These are phyloP conservation scores for Drosophila hydei DNA, from an alignment of 1,140 invertebrate species.

Conservation along the genomic window DNA sequence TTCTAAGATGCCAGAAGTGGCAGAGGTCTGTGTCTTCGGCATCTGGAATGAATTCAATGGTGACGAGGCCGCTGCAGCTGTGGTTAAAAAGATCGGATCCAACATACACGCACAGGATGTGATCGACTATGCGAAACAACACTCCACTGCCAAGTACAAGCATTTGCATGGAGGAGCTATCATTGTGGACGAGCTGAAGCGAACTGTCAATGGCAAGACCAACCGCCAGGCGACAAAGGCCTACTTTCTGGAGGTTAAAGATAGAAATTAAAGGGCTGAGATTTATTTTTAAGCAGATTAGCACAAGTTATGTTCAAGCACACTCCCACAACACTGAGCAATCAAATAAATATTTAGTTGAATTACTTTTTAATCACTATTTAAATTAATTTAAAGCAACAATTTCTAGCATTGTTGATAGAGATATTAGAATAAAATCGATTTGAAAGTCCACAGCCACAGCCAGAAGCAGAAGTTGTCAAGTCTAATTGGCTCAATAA, in stretches of 20 bases:
- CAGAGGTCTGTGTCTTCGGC: slow-evolving; percentile 71
- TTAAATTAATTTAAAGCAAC: no score
- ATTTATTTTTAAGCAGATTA: no score
- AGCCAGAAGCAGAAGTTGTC: no score
- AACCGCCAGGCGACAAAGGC: slow-evolving; percentile 62
- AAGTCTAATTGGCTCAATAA: no score
- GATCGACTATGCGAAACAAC: slow-evolving; percentile 50
- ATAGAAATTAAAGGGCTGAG: slow-evolving; percentile 14
- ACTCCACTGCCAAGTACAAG: slow-evolving; percentile 61
- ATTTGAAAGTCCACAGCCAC: no score
- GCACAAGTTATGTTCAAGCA: no score
- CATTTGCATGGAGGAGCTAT: slow-evolving; percentile 82
- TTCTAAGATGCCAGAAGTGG: slow-evolving; percentile 54
- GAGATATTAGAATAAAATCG: no score
- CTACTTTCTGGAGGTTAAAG: slow-evolving; percentile 47
- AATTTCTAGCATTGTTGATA: no score
- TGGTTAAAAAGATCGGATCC: slow-evolving; percentile 50
- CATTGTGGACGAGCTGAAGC: slow-evolving; percentile 83
- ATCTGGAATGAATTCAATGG: slow-evolving; percentile 58
- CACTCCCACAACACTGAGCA: no score
- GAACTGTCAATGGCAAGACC: slow-evolving; percentile 63
- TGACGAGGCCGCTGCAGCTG: slow-evolving; percentile 64
- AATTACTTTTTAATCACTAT: no score
- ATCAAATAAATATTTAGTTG: no score
- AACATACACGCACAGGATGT: slow-evolving; percentile 59